phyloP scores from a whole-genome alignment of 2,113 vertebrate genomes.

The Lipotes vexillifer region DNA sequence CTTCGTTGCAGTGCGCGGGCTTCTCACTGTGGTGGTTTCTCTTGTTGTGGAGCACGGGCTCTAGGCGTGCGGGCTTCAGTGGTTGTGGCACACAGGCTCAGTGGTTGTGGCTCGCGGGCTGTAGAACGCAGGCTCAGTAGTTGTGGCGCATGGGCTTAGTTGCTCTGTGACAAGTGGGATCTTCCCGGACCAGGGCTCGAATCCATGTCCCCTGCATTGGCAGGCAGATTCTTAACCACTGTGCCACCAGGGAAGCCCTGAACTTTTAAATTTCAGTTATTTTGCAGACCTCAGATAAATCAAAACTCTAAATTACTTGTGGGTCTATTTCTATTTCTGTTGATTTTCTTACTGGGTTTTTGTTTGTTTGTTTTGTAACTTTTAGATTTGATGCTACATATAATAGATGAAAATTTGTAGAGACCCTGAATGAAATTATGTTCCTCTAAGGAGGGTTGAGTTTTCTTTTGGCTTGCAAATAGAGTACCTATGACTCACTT shows the following conservation, averaged over 20 bases:
- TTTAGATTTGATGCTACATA: background rate
- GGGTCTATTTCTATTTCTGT: background rate
- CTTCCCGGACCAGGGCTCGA: too few species aligned
- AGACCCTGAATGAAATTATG: background rate
- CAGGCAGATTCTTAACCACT: too few species aligned
- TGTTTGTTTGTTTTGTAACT: background rate
- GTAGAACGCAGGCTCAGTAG: too few species aligned
- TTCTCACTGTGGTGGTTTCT: too few species aligned
- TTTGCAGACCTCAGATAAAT: background rate
- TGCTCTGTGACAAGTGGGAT: too few species aligned
- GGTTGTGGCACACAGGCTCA: too few species aligned
- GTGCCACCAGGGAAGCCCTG: too few species aligned
- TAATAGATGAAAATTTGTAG: background rate
- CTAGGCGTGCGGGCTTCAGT: too few species aligned
- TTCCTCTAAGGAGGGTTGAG: background rate
- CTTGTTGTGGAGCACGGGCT: too few species aligned
- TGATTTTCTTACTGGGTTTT: background rate
- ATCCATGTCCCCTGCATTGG: too few species aligned
- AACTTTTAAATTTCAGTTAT: background rate
- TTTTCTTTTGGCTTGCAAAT: background rate
- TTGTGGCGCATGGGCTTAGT: too few species aligned
- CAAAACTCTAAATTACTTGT: background rate
- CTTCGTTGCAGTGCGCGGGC: rapidly evolving
- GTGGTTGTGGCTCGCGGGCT: too few species aligned
- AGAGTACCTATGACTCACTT: background rate